Percentiles rank a stretch among this genome's conserved stretches.
phyloP scores from a whole-genome alignment of 2,888 invertebrate genomes.

The Drosophila limbata region DNA sequence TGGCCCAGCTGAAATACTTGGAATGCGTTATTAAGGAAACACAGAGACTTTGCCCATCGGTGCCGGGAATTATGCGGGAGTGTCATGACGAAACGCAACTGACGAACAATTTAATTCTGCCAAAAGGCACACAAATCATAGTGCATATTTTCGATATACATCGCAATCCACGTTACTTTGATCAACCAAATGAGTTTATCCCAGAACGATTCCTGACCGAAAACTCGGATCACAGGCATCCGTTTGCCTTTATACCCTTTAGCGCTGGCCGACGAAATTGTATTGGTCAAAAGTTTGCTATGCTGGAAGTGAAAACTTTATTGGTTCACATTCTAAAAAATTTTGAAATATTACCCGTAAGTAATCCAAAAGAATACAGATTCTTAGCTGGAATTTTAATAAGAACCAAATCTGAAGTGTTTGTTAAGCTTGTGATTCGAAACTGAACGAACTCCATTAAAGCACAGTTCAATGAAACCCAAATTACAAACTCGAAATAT shows the following conservation, averaged over 20 bases:
- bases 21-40: constrained; percentile 89
- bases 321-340: constrained; percentile 62
- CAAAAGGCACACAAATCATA: constrained; percentile 69
- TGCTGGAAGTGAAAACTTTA: constrained; percentile 71
- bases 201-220: constrained; percentile 85
- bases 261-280: constrained; percentile 83
- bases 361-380: constrained; percentile 21
- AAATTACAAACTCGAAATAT: not conserved
- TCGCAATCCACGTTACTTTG: constrained; percentile 71
- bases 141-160: constrained; percentile 77
- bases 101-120: constrained; percentile 66
- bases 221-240: constrained; percentile 79
- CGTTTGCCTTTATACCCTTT: constrained; percentile 80
- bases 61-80: constrained; percentile 87
- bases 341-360: constrained; percentile 56
- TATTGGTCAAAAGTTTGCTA: constrained; percentile 79
- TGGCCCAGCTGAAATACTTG: constrained; percentile 82
- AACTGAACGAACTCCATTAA: not conserved
- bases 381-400: constrained; percentile 33
- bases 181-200: constrained; percentile 69
- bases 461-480: not conserved
- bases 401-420: constrained; percentile 33
- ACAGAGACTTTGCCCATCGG: constrained; percentile 87
- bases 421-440: constrained; percentile 31
- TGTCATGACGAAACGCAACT: constrained; percentile 83